Evolutionary conservation across 2,797 vertebrate species (phyloP).

Genomic region (Protosalanx chinensis): DNA sequence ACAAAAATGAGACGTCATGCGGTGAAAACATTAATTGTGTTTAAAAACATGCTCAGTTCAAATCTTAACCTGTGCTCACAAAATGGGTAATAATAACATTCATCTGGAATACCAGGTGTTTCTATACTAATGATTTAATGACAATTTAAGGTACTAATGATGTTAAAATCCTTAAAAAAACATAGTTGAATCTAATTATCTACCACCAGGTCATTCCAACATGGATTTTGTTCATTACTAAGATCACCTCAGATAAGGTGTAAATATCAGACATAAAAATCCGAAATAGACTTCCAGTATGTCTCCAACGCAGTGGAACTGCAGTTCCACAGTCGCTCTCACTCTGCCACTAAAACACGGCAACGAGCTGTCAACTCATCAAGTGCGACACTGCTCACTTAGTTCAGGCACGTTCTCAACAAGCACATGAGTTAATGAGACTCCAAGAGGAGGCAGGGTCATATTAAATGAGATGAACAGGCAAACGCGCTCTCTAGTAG

Average conservation of each 20-base stretch:
- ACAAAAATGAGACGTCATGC: slow-evolving; percentile 24
- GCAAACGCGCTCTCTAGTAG: slow-evolving; percentile 19
- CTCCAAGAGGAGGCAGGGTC: slow-evolving; percentile 34
- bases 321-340: slow-evolving; percentile 20
- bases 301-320: not conserved
- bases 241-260: slow-evolving; percentile 2
- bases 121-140: slow-evolving; percentile 19
- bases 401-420: slow-evolving; percentile 17
- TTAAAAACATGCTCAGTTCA: slow-evolving; percentile 32
- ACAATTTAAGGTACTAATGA: slow-evolving; percentile 9
- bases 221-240: slow-evolving; percentile 40
- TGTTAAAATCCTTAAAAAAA: not conserved
- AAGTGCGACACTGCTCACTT: slow-evolving; percentile 23
- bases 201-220: slow-evolving; percentile 54
- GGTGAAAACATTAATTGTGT: not conserved
- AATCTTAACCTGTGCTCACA: slow-evolving; percentile 8
- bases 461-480: slow-evolving; percentile 52
- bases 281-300: not conserved
- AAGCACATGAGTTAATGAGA: slow-evolving; percentile 58
- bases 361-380: not conserved
- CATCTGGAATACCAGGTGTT: slow-evolving; percentile 27
- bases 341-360: slow-evolving; percentile 3
- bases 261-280: not conserved
- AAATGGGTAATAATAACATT: slow-evolving; percentile 9
- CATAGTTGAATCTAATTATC: not conserved